Evolutionary conservation across 2,797 vertebrate species (phyloP), one percentile per base, ranked within the genome.

Genomic region (Mergus octosetaceus): DNA sequence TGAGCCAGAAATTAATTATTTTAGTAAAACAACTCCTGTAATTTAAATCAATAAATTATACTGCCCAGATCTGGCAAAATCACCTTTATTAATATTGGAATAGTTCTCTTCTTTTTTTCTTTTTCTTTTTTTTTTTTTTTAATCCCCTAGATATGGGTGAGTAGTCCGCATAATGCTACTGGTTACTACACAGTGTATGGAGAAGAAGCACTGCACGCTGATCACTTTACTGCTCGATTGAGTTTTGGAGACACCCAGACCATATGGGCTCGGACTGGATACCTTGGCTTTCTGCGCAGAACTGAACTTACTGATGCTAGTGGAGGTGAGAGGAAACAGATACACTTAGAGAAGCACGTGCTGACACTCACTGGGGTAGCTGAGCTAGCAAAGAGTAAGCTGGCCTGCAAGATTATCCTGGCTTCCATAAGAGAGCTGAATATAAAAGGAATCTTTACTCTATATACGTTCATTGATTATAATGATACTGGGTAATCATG

Each of bases 231-330:
- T 81, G 99, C 99, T 75, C 98, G 97, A 82, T 98, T 99, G 64
- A 99, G 99, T 93, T 99, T 99, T 4, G 99, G 99, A 19, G 99
- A 99, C 97, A 99, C 99, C 0, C 99, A 99, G 95, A 99, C 99
- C 0, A 32, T 99, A 7, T 99, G 99, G 99, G 98, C 99, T 1
- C 98, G 99, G 73, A 99, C 99, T 0, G 99, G 99, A 5, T 99
- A 99, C 98, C 98, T 99, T 45, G 99, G 99, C 94, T 99, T 99
- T 96, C 98, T 99, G 80, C 98, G 99, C 43, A 98, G 99, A 90
- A 99, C 99, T 0, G 99, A 99, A 93, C 98, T 99, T 66, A 99
- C 99, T 0, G 99, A 99, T 9, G 99, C 99, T 96, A 99, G 98
- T 3, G 99, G 99, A 98, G 99, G 99, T 99, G 91, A 98, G 97